phyloP scores from a whole-genome alignment of 2,797 vertebrate species.

The Denticeps clupeoides region DNA sequence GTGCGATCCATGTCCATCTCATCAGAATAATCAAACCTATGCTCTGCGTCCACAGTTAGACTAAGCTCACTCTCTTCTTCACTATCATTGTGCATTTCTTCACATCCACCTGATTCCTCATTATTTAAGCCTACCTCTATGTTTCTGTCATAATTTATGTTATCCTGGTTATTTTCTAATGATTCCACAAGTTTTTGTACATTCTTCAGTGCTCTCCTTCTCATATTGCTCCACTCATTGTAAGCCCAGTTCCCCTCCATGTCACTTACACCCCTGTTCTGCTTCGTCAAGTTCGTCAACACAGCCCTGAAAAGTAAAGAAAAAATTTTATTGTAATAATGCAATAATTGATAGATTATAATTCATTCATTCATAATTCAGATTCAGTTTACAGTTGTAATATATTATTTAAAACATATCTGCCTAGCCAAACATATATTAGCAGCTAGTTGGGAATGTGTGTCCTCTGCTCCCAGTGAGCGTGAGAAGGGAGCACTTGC shows the following conservation, averaged over 20 bases:
- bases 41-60: not conserved
- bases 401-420: too few species aligned
- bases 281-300: not conserved
- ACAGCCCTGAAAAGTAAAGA: conserved; percentile 1
- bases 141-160: not conserved
- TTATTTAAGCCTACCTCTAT: not conserved
- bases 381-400: too few species aligned
- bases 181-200: not conserved
- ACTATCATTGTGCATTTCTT: not conserved
- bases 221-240: not conserved
- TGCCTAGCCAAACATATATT: too few species aligned
- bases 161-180: not conserved
- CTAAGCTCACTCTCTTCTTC: not conserved
- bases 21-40: not conserved
- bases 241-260: not conserved
- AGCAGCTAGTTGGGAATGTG: too few species aligned
- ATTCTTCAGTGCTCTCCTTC: too few species aligned
- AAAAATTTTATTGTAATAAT: not conserved
- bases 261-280: not conserved
- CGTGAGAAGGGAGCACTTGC: too few species aligned
- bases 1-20: not conserved
- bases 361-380: too few species aligned
- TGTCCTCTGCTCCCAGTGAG: too few species aligned
- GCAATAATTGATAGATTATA: not conserved
- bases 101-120: not conserved